Evolutionary conservation across 2,888 invertebrate species (phyloP), one percentile per base, ranked within the genome.

Genomic region (Nomada lathburiana): DNA sequence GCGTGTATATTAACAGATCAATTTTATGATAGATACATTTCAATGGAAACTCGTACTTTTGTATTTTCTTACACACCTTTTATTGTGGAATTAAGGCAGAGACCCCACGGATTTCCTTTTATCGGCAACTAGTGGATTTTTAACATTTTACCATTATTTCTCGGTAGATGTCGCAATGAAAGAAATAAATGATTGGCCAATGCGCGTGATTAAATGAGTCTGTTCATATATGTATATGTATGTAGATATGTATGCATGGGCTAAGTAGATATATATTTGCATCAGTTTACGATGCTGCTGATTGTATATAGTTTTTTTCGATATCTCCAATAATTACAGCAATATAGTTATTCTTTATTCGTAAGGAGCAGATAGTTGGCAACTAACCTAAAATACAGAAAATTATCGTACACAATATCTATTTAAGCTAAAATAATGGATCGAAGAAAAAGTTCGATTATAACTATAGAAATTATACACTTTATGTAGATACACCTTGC

Each of bases 21-120:
- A 80, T 80, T 83, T 84, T 80, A 83, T 72, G 18, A 20, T 9
- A 13, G 2, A 4, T n/a, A 69, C 69, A 13, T 42, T 36, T 57
- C 29, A 29, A 26, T 5, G 2, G 29, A 26, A 53, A 59, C 16
- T 13, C 4, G 2, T 3, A 55, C 20, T 29, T 29, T 23, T 16
- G 20, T 23, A 53, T 16, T 63, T 67, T 71, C 47, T 76, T 47
- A 53, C 63, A 42, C 26, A 76, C 60, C 55, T 78, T 76, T 76
- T 80, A 85, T 69, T 74, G 76, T 71, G 73, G 83, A 79, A 81
- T 78, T 80, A 80, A 84, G 82, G 59, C 76, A 78, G 72, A 89
- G 87, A 80, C 86, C 86, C 87, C 82, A 89, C 92, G 89, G 88
- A 92, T 92, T 92, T 92, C 92, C 92, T 92, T 91, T 92, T 92